Conservation (phyloP, 2,797 vertebrate species). For the Etheostoma perlongum region DNA sequence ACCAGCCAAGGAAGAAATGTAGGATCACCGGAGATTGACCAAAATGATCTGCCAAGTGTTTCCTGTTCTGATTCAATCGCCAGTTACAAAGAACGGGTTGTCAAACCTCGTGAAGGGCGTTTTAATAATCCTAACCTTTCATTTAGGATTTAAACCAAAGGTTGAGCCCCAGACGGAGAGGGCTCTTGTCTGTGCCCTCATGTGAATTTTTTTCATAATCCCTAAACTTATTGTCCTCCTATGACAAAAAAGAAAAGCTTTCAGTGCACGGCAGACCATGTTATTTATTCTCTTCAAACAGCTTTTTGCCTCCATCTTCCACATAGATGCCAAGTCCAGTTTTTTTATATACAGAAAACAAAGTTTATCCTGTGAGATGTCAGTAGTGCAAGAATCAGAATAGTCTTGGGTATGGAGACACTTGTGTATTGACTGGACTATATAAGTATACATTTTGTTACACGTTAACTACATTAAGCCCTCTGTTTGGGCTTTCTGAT, state of each 20-base stretch:
- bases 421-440: background rate
- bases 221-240: conserved; percentile 18
- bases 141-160: conserved; percentile 12
- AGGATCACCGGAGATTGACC: background rate
- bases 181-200: conserved; percentile 1
- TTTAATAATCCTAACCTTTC: conserved; percentile 26
- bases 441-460: background rate
- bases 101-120: conserved; percentile 13
- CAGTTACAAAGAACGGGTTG: background rate
- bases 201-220: conserved; percentile 38
- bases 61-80: background rate
- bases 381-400: background rate
- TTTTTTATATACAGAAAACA: background rate
- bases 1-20: background rate
- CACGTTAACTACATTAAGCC: no score
- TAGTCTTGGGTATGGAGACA: background rate
- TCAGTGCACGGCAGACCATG: background rate
- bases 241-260: background rate
- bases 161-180: conserved; percentile 4
- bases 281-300: background rate
- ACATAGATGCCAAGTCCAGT: background rate
- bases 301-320: background rate
- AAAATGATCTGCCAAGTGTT: background rate
- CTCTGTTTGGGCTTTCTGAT: background rate
- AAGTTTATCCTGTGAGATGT: background rate